phyloP scores from a whole-genome alignment of 2,113 vertebrate species.

The Gallinago paraguaiae region DNA sequence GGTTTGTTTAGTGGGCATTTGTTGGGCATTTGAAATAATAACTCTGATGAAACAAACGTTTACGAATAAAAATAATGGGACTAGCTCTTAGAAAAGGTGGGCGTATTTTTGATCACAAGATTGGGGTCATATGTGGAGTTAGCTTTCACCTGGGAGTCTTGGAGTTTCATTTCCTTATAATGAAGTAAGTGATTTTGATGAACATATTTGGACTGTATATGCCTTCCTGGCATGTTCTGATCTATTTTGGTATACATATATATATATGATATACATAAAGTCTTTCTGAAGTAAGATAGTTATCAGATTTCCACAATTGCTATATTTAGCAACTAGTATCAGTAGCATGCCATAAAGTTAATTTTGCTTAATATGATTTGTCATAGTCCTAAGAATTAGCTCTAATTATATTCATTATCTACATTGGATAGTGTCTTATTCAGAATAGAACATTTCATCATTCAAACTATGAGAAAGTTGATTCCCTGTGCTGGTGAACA shows the following conservation, averaged over 20 bases:
- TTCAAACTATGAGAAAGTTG: background rate
- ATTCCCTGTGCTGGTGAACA: background rate
- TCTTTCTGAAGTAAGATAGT: background rate
- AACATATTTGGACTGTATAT: background rate
- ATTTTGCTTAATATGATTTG: constrained; percentile 50
- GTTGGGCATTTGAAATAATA: background rate
- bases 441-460: constrained; percentile 3
- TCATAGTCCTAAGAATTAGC: constrained; percentile 27
- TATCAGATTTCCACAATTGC: background rate
- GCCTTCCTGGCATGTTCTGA: background rate
- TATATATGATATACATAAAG: no score
- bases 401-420: constrained; percentile 45
- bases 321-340: background rate
- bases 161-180: background rate
- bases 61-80: background rate
- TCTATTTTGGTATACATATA: background rate
- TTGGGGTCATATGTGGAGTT: background rate
- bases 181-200: background rate
- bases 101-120: background rate
- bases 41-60: background rate
- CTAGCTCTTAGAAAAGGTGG: background rate
- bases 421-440: constrained; percentile 1
- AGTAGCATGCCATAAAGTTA: background rate
- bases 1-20: background rate
- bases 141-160: background rate